Conservation (phyloP, 2,888 invertebrate genomes). For the Ephialtes manifestator region DNA sequence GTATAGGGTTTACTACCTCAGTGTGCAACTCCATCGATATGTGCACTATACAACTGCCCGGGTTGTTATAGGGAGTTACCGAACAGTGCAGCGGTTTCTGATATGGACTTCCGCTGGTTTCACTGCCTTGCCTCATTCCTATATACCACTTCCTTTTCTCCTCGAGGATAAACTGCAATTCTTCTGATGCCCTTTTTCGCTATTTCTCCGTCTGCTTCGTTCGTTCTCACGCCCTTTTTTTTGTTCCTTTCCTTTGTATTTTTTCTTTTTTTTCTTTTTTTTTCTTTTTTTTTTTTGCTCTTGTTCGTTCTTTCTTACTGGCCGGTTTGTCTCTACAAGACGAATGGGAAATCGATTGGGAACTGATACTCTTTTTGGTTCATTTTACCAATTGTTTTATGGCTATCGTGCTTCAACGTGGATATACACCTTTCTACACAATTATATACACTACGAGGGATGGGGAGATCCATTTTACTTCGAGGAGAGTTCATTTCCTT, state of each 20-base stretch:
- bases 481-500: conserved; percentile 35
- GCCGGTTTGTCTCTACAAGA: conserved; percentile 53
- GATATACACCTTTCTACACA: conserved; percentile 22
- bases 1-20: background rate
- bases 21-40: background rate
- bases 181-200: conserved; percentile 33
- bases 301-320: conserved; percentile 29
- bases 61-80: conserved; percentile 31
- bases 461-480: background rate
- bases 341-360: conserved; percentile 61
- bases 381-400: conserved; percentile 56
- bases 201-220: conserved; percentile 5
- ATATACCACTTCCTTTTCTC: conserved; percentile 24
- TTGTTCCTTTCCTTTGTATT: conserved; percentile 9
- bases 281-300: conserved; percentile 9
- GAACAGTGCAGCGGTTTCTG: conserved; percentile 1
- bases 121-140: background rate
- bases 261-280: conserved; percentile 3
- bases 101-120: conserved; percentile 33
- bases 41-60: background rate
- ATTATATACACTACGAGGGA: conserved; percentile 21
- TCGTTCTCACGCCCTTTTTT: conserved; percentile 19
- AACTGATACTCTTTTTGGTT: conserved; percentile 47
- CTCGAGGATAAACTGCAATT: conserved; percentile 36
- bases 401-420: conserved; percentile 24